phyloP scores from a whole-genome alignment of 2,113 vertebrate genomes.

The Podarcis muralis region DNA sequence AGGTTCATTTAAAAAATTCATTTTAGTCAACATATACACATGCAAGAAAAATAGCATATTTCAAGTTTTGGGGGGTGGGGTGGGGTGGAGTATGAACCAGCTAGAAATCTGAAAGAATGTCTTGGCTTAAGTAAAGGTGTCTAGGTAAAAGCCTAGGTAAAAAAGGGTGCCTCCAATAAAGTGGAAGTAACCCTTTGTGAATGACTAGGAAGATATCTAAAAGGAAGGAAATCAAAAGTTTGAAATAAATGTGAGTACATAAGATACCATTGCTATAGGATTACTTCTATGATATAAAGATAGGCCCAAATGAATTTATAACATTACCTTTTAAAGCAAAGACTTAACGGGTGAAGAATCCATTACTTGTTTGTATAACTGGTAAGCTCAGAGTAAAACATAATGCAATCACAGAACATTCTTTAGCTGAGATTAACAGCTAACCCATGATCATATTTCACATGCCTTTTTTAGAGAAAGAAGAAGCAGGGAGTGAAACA shows the following conservation, averaged over 20 bases:
- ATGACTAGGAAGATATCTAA: background rate
- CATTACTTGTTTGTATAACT: background rate
- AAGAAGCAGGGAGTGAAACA: background rate
- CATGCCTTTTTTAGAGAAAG: too few relatives aligned
- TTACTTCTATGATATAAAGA: background rate
- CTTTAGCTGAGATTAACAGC: background rate
- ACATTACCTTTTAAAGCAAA: background rate
- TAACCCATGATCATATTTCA: background rate
- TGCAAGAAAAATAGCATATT: background rate
- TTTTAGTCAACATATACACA: constrained; percentile 22
- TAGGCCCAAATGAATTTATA: background rate
- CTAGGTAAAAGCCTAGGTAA: background rate
- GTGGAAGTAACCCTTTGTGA: background rate
- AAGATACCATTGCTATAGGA: background rate
- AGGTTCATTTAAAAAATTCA: background rate
- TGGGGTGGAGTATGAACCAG: constrained; percentile 9
- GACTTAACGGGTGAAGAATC: background rate
- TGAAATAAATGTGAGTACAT: background rate
- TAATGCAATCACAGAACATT: background rate
- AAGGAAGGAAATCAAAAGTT: background rate
- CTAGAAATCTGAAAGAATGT: constrained; percentile 26
- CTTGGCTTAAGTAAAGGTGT: background rate
- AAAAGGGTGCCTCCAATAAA: background rate
- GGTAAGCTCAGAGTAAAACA: background rate
- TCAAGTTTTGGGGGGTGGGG: constrained; percentile 22